Evolutionary conservation across 1,140 invertebrate genomes (phyloP), one percentile per base, ranked within the genome.

Genomic region (Pomacea maculata): DNA sequence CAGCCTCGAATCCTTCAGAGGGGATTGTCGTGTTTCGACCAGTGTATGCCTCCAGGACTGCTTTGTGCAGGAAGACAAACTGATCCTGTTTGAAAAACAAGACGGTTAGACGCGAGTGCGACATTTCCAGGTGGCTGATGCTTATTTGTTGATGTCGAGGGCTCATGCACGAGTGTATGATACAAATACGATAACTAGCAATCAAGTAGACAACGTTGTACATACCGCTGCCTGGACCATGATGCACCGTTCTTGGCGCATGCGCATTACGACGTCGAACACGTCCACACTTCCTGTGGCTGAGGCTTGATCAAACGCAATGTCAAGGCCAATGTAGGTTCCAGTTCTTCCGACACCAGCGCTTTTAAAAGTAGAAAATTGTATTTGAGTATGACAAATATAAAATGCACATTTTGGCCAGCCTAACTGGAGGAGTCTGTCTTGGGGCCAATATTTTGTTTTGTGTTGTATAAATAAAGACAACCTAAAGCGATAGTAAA

Each of bases 321-420:
- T 45, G 71, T 52, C 25, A 19, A 52, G 71, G 71, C 85, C 88
- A 29, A 91, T 86, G 71, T 52, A 70, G 67, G 67, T 34, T 15
- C 67, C 67, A 5, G 67, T 70, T 21, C 67, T 70, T 21, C 67
- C 67, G 21, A 70, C 67, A n/a, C 67, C 67, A 70, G 67, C 67
- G 11, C 67, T 70, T 45, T 45, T 45, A 45, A 45, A 45, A 2
- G 6, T 4, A 45, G 34, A 45, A 45, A 45, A 45, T 45, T 2
- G 3, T 45, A 45, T 45, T 45, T 45, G 34, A 45, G 34, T 45
- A 45, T 45, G 34, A 45, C 0, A 45, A 45, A 45, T 45, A 45
- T 25, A 25, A 25, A 25, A 6, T 45, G 3, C 34, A 45, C 34
- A 0, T 45, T 45, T 45, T 45, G 34, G 2, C 6, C 34, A 45